Percentiles rank a stretch among this genome's conserved stretches.
Evolutionary conservation across 2,888 invertebrate genomes (phyloP).

Genomic region (Phoenoteleia sp.): DNA sequence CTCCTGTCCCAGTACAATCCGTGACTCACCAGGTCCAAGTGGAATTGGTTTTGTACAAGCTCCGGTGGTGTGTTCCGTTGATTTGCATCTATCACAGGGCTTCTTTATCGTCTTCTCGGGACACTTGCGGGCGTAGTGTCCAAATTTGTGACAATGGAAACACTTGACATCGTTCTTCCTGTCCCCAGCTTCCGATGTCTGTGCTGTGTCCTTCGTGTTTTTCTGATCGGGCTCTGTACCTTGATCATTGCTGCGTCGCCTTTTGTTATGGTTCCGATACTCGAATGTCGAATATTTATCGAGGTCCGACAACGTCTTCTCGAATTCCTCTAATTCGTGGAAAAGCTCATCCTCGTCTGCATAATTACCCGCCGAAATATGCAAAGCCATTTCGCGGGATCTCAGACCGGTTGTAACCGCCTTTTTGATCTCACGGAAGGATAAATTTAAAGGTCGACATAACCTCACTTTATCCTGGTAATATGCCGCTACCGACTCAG

Average conservation of each 20-base stretch:
- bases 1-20: too few relatives aligned
- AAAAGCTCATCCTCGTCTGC: constrained; percentile 6
- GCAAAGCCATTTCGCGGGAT: constrained; percentile 34
- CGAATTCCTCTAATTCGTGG: not conserved
- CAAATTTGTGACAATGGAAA: constrained; percentile 27
- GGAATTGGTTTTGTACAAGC: not conserved
- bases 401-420: constrained; percentile 24
- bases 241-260: not conserved
- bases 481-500: constrained; percentile 32
- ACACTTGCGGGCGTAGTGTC: constrained; percentile 9
- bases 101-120: not conserved
- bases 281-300: too few relatives aligned
- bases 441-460: constrained; percentile 24
- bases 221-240: too few relatives aligned
- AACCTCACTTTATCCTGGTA: constrained; percentile 44
- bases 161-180: constrained; percentile 3
- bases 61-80: not conserved
- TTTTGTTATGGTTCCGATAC: not conserved
- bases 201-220: not conserved
- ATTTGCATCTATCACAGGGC: not conserved
- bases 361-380: constrained; percentile 2
- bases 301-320: not conserved
- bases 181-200: not conserved
- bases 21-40: too few relatives aligned
- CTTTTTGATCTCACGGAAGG: constrained; percentile 45